Percentiles rank a stretch among this genome's conserved stretches.
Evolutionary conservation across 2,113 vertebrate species (phyloP).

Genomic region (Alligator sinensis): DNA sequence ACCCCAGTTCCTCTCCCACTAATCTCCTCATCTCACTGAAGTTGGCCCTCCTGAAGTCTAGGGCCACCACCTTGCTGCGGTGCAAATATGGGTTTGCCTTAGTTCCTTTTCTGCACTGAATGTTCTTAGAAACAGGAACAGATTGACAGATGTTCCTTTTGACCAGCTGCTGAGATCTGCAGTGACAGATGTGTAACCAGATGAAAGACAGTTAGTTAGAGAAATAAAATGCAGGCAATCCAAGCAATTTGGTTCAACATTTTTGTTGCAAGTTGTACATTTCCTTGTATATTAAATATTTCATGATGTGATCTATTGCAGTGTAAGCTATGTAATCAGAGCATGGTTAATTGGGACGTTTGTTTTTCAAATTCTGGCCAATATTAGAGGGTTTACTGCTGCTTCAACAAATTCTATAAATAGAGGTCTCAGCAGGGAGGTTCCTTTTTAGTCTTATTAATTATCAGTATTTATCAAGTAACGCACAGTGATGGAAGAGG

Average conservation of each 20-base stretch:
- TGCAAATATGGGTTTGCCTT: slow-evolving; percentile 9
- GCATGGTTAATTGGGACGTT: neutral
- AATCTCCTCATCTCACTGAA: too few species aligned
- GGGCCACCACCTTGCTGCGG: too few species aligned
- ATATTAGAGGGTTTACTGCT: neutral
- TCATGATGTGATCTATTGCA: neutral
- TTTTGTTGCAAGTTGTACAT: slow-evolving; percentile 4
- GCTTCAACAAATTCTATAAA: neutral
- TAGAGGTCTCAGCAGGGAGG: neutral
- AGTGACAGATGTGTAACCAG: neutral
- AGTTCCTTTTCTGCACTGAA: slow-evolving; percentile 25
- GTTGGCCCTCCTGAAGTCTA: too few species aligned
- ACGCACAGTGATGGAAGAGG: neutral
- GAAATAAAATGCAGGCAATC: slow-evolving; percentile 13
- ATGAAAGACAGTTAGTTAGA: slow-evolving; percentile 15
- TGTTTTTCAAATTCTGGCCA: neutral
- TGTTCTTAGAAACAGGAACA: neutral
- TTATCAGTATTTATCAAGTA: neutral
- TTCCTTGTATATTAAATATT: neutral
- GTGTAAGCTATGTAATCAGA: neutral
- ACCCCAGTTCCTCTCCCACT: too few species aligned
- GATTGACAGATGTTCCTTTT: slow-evolving; percentile 35
- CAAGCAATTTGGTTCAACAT: neutral
- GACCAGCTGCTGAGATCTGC: neutral
- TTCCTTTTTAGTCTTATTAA: neutral